Base-by-base conservation (phyloP, 2,888 invertebrate genomes). In the Macrosiphum euphorbiae region DNA sequence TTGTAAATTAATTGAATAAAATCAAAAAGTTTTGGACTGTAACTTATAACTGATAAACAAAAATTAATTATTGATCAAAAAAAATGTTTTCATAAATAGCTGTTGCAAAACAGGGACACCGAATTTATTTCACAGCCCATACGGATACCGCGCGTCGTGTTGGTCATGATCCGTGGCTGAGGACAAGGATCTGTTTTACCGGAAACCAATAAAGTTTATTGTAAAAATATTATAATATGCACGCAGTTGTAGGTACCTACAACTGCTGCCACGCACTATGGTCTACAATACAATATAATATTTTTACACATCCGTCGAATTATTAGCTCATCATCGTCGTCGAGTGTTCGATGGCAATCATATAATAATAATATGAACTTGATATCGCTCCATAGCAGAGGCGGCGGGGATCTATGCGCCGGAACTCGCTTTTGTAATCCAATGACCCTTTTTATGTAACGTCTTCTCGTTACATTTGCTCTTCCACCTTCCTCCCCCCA, bases 401-500 rank as follows among this genome's bases (percentile, higher is more conserved):
- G 50, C 58, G 47, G 35, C 58, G 44, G 44, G 41, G 28, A 85
- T 92, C 89, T 92, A n/a, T 91, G 44, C 35, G 44, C 35, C 85
- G 89, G 93, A 89, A 78, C 52, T 88, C 85, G 93, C 89, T 94
- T 94, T 90, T 94, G 94, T 90, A 90, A 94, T 94, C 94, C 94
- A 87, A 94, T 67, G 86, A 90, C 90, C 94, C 94, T 94, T 94
- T 94, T 94, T 94, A 67, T 87, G 86, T 94, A 94, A 90, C 90
- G 86, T 94, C 93, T 94, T 93, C 89, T 93, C 89, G 89, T 93
- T 94, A 94, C 93, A 90, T 85, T 47, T n/a, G 50, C 50, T 88
- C 41, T 88, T 58, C 20, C 55, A 41, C 26, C 28, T 44, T 11
- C 11, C 24, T 20, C 28, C 20, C 5, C 85, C 44, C 26, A 20